Percentiles rank a stretch among this genome's conserved stretches.
These are phyloP conservation scores for Sus cebifrons DNA, from an alignment of 2,797 vertebrate species.

Conservation along the genomic window DNA sequence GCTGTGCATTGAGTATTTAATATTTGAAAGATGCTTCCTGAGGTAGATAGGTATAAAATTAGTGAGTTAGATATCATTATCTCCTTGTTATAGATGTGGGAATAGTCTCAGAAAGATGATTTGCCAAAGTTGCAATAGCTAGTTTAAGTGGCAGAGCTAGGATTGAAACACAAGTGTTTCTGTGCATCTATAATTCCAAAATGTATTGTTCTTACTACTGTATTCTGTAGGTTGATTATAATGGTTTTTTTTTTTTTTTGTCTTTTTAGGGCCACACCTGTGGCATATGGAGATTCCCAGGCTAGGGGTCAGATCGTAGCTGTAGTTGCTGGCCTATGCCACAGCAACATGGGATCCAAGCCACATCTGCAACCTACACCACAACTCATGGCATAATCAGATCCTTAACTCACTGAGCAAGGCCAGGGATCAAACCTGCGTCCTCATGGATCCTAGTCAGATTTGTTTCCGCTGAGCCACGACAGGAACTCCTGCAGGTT, in stretches of 20 bases:
- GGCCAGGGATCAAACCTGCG: no score
- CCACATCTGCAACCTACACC: no score
- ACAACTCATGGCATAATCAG: no score
- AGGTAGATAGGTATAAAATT: background rate
- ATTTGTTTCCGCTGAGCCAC: no score
- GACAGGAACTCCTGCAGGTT: no score
- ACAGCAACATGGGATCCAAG: no score
- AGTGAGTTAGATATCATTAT: conserved; percentile 33
- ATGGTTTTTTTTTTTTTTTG: background rate
- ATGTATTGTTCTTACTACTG: background rate
- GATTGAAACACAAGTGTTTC: background rate
- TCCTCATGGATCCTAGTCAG: no score
- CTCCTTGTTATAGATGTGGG: conserved; percentile 24
- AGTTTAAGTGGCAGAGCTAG: conserved; percentile 35
- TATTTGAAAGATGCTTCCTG: conserved; percentile 46
- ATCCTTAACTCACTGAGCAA: no score
- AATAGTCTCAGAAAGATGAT: conserved; percentile 36
- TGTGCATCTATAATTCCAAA: background rate
- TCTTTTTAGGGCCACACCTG: no score
- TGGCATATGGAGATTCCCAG: no score
- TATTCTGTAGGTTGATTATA: background rate
- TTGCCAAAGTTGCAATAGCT: background rate
- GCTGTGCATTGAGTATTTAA: background rate
- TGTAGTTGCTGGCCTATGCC: no score
- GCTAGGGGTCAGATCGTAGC: no score